Base-by-base conservation (phyloP, 2,888 invertebrate genomes). In the Eilema griseolum region DNA sequence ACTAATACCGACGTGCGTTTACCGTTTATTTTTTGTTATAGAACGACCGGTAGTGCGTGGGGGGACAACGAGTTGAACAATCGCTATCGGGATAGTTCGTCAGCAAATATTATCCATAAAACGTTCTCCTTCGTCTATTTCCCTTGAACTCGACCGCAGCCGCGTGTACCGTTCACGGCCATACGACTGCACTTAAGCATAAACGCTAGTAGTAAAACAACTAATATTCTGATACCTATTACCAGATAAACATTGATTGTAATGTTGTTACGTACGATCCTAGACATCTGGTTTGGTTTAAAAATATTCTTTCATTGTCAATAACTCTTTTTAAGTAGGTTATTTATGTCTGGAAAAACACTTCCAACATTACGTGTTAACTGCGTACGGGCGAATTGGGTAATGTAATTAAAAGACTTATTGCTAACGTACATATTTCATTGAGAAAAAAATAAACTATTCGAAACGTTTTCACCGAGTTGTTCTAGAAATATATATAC, bases 121-220 rank as follows among this genome's bases (percentile, higher is more conserved):
- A 80, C 72, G 70, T 73, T 79, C 75, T 78, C 76, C 76, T 71
- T 76, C 72, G 71, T 79, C 74, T 77, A 75, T 78, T 84, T 82
- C 77, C 87, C 88, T 88, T 88, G 88, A 88, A 88, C 88, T 86
- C 86, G 84, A 84, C 88, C 87, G 83, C 81, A 73, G 37, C 64
- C 71, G 66, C 71, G 67, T 67, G 65, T 62, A 64, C 66, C 80
- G 80, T 82, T 86, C 85, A 84, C 77, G 85, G 85, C 75, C 85
- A 69, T 70, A 67, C 74, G 67, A 76, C 61, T 65, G 41, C 71
- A 70, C 68, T 76, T 72, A 67, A 24, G 70, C 73, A 74, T 74
- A 72, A 63, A 76, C 74, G 72, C 61, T 66, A 26, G 66, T 72
- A 65, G 46, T 73, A 67, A 73, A 75, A 76, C 69, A 79, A 75